phyloP scores from a whole-genome alignment of 2,797 vertebrate genomes.

The Apogon talboti region DNA sequence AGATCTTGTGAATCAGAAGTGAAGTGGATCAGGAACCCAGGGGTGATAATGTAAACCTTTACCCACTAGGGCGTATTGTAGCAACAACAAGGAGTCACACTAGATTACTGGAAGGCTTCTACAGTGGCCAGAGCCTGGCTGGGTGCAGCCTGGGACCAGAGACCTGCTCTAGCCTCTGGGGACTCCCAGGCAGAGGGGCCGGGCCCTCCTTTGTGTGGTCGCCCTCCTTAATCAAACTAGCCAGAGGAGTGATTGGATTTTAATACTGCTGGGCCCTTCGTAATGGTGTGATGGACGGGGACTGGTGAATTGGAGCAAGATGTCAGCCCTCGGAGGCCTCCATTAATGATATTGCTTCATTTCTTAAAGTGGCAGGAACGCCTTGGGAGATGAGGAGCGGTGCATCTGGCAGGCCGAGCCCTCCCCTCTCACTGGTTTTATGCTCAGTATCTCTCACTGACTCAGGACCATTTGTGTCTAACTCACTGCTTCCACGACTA shows the following conservation, averaged over 20 bases:
- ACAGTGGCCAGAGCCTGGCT: constrained; percentile 55
- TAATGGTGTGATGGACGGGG: constrained; percentile 85
- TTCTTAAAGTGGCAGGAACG: constrained; percentile 86
- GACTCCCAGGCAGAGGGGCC: constrained; percentile 82
- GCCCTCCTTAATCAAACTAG: constrained; percentile 86
- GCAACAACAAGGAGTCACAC: constrained; percentile 16
- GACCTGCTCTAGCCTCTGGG: constrained; percentile 73
- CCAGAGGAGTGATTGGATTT: constrained; percentile 87
- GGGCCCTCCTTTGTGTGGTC: constrained; percentile 75
- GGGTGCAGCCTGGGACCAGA: constrained; percentile 67
- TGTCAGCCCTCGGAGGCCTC: constrained; percentile 82
- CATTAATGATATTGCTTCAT: constrained; percentile 88
- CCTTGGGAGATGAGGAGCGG: constrained; percentile 75
- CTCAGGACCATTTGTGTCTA: constrained; percentile 17
- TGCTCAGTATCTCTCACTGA: constrained; percentile 25
- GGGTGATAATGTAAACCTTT: too few relatives aligned
- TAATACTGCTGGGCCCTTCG: constrained; percentile 83
- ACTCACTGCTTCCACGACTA: constrained; percentile 18
- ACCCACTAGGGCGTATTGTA: too few relatives aligned
- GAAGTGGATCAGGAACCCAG: too few relatives aligned
- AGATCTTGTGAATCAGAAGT: too few relatives aligned
- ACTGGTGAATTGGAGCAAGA: constrained; percentile 84
- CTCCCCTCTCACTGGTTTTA: constrained; percentile 17
- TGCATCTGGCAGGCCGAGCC: constrained; percentile 59
- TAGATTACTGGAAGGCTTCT: constrained; percentile 1